Percentiles rank a stretch among this genome's conserved stretches.
These are phyloP conservation scores for Sphaerophoria taeniata DNA, from an alignment of 2,888 invertebrate species.

Conservation along the genomic window DNA sequence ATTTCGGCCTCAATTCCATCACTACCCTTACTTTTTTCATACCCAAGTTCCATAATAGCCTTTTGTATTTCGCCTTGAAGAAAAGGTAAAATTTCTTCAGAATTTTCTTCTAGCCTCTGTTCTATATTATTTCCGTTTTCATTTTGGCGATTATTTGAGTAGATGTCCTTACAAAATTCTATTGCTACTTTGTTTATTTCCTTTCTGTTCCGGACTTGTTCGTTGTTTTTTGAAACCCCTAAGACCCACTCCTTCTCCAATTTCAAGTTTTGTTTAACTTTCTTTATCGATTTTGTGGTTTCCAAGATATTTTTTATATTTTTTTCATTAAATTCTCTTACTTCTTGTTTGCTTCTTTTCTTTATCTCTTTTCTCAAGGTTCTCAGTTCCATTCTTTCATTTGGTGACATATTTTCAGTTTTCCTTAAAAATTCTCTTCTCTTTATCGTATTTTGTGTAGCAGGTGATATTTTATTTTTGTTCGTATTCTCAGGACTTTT, in stretches of 20 bases:
- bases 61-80: neutral
- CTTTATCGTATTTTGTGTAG: too few relatives aligned
- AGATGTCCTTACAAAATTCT: neutral
- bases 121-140: neutral
- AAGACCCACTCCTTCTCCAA: slow-evolving; percentile 4
- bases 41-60: neutral
- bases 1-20: slow-evolving; percentile 13
- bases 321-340: neutral
- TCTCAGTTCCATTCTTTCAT: slow-evolving; percentile 2
- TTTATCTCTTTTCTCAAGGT: neutral
- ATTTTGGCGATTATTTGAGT: neutral
- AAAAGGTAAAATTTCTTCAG: slow-evolving; percentile 1
- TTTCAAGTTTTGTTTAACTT: neutral
- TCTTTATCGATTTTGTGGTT: slow-evolving; percentile 11
- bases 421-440: neutral
- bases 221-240: neutral
- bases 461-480: too few relatives aligned
- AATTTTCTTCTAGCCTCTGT: neutral
- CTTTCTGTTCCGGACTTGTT: neutral
- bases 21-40: slow-evolving; percentile 15
- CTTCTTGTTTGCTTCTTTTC: neutral
- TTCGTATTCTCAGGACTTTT: too few relatives aligned
- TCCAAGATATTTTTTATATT: neutral
- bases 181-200: neutral
- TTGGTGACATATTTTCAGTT: neutral